Conservation (phyloP, 1,140 invertebrate genomes). For the Penaeus japonicus region DNA sequence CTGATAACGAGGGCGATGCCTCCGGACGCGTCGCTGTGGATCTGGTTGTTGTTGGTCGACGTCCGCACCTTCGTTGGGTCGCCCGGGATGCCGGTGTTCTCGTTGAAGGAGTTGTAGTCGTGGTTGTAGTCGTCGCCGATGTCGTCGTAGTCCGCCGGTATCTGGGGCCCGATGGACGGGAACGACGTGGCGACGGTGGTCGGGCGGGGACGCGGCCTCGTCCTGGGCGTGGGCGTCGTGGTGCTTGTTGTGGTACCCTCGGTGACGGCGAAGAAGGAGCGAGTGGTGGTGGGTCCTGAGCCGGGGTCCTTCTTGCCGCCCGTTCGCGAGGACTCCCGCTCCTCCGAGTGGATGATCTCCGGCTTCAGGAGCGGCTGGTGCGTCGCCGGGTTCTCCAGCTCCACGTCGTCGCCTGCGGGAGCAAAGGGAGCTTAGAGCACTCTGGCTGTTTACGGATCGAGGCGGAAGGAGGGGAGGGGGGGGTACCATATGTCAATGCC, state of each 20-base stretch:
- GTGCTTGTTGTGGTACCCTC: neutral
- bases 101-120: constrained; percentile 7
- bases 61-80: neutral
- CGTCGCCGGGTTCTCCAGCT: constrained; percentile 38
- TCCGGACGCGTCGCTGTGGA: constrained; percentile 61
- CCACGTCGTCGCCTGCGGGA: constrained; percentile 32
- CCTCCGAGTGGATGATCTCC: constrained; percentile 54
- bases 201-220: constrained; percentile 63
- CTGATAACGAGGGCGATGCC: constrained; percentile 78
- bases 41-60: neutral
- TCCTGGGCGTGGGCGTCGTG: neutral
- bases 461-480: constrained; percentile 73
- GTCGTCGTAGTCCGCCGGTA: neutral
- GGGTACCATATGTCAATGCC: constrained; percentile 81
- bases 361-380: constrained; percentile 55
- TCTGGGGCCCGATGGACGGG: neutral
- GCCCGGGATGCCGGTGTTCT: neutral
- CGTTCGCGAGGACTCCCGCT: neutral
- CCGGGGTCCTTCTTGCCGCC: constrained; percentile 29
- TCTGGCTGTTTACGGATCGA: too few species aligned
- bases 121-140: neutral
- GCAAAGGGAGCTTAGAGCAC: neutral
- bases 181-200: neutral
- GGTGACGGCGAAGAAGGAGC: neutral
- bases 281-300: constrained; percentile 39